Conservation (phyloP, 2,888 invertebrate species). For the Phoronis australis region DNA sequence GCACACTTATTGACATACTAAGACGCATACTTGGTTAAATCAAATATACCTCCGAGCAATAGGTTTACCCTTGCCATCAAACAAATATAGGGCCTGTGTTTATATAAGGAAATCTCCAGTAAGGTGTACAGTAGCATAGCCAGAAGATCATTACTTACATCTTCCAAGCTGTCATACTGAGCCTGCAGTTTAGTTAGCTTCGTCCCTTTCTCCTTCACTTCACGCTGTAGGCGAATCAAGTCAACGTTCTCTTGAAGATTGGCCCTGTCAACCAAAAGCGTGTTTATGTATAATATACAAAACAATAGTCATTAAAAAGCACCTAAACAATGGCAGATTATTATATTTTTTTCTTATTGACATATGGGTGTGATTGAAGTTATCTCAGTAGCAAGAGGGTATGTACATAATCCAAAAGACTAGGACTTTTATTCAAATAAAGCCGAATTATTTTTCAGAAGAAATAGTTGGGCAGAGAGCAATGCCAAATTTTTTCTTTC, state of each 20-base stretch:
- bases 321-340: too few relatives aligned
- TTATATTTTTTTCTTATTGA: too few relatives aligned
- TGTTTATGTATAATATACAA: too few relatives aligned
- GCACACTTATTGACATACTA: neutral
- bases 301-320: too few relatives aligned
- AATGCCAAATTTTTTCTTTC: too few relatives aligned
- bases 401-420: too few relatives aligned
- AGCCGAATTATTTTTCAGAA: too few relatives aligned
- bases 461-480: too few relatives aligned
- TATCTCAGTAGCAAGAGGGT: too few relatives aligned
- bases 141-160: slow-evolving; percentile 41
- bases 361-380: too few relatives aligned
- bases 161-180: slow-evolving; percentile 46
- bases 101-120: neutral
- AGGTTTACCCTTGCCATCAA: neutral
- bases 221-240: slow-evolving; percentile 51
- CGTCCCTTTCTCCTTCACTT: slow-evolving; percentile 51
- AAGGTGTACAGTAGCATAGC: neutral
- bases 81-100: neutral
- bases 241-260: slow-evolving; percentile 53
- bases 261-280: too few relatives aligned
- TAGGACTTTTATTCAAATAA: too few relatives aligned
- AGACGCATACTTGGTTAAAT: neutral
- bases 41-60: neutral
- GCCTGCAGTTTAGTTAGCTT: slow-evolving; percentile 44